Base-by-base conservation (phyloP, 2,797 vertebrate genomes). In the Cossypha dichroa region DNA sequence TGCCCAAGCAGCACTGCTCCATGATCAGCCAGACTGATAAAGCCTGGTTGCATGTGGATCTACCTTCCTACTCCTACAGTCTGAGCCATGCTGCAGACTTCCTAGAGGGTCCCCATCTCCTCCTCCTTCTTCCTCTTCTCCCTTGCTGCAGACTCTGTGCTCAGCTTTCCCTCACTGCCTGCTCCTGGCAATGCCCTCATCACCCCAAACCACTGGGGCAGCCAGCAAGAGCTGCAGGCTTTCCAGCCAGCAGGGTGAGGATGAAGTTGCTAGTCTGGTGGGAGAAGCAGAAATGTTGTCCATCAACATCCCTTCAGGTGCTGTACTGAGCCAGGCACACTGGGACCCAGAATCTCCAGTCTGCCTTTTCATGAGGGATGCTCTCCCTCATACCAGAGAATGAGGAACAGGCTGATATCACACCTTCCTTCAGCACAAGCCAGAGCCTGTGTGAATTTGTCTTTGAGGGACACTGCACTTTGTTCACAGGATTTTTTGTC, bases 281-380 rank as follows among this genome's bases (percentile, higher is more conserved):
- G 41, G 8, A 55, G 19, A 23, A 54, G 38, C 21, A 80, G 68
- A 0, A 3, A 20, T 4, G 19, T 1, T 29, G 48, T 51, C 29
- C 21, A 13, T 8, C 46, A 21, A 1, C 25, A 58, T 16, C 21
- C 31, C 54, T 45, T 36, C 31, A 52, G 80, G 13, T 38, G 23
- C 3, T 49, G 63, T 0, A 2, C 54, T 31, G 46, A 80, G 72
- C 11, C 4, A 4, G 34, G 52, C 31, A 62, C 2, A 0, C 58
- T 49, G 0, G 0, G n/a, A 84, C 13, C 29, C 59, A 43, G 40
- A 34, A 70, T 15, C 33, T 58, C 49, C 40, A 6, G 11, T 19
- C 60, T 84, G 40, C 38, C 45, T 49, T 83, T 38, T 41, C 52
- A 26, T 1, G 0, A 51, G 33, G 21, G 34, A 52, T 28, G 34